phyloP scores from a whole-genome alignment of 2,113 vertebrate species.

The Bos indicus region DNA sequence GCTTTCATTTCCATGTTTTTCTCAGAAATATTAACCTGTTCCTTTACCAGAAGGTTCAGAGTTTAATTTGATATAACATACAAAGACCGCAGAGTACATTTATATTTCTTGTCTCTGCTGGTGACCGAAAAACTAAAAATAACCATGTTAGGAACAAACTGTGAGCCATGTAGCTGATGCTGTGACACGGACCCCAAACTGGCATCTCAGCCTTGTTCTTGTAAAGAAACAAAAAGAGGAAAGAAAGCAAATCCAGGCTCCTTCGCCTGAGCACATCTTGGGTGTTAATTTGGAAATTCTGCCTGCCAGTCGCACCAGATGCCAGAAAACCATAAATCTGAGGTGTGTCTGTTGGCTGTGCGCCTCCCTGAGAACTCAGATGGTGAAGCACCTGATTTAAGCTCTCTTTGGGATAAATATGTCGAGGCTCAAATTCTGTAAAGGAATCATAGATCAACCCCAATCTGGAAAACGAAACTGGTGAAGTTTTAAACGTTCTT shows the following conservation, averaged over 20 bases:
- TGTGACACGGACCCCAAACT: fast-evolving
- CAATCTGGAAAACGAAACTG: not conserved
- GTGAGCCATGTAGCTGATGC: fast-evolving
- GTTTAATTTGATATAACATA: not conserved
- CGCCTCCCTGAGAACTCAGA: not conserved
- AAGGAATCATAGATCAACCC: not conserved
- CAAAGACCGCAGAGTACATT: not conserved
- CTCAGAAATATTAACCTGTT: not conserved
- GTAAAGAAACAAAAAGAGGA: not conserved
- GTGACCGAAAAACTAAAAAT: not conserved
- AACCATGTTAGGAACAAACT: fast-evolving
- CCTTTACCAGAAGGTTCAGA: not conserved
- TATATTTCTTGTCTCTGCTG: not conserved
- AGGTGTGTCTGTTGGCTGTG: not conserved
- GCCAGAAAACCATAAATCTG: not conserved
- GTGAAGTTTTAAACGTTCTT: not conserved
- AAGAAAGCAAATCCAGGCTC: not conserved
- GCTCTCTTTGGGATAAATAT: conserved; percentile 7
- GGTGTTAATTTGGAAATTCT: not conserved
- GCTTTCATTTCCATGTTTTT: not conserved
- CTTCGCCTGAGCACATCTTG: too few species aligned
- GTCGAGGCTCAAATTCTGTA: not conserved
- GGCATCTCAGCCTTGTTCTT: not conserved
- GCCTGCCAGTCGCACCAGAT: not conserved
- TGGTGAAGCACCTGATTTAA: conserved; percentile 21